Evolutionary conservation across 2,888 invertebrate species (phyloP), one percentile per base, ranked within the genome.

Genomic region (Apamea anceps): DNA sequence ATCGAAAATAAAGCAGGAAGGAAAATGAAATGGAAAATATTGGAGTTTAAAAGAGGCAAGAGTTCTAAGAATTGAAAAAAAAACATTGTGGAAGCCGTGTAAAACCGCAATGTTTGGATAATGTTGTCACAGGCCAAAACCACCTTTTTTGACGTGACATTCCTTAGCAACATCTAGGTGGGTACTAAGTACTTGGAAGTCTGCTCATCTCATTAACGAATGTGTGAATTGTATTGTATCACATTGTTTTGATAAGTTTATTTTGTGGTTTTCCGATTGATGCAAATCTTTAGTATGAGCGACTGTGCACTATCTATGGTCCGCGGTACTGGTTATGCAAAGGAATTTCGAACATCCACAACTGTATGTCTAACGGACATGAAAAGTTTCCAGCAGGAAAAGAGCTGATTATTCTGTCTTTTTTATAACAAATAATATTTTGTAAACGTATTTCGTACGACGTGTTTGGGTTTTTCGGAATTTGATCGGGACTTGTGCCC

Each of bases 211-310:
- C 15, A 25, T 10, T 32, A 3, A 70, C 3, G 25, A 48, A n/a
- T 67, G n/a, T 68, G 51, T 62, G 28, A 32, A 68, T 70, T 71
- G 25, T n/a, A 28, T 48, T 51, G 12, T 45, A 28, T 28, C 12
- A 25, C 10, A 42, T 42, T 13, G 12, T 32, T 72, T 32, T 48
- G 8, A 18, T 51, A 6, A 48, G 10, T 62, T n/a, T 37, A 54
- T 48, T 79, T 62, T n/a, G 21, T 7, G 48, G 48, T 79, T 79
- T 60, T 32, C 21, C 51, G 42, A 68, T 62, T 60, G 76, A 37
- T 62, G 28, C 2, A 7, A 10, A 75, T 45, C 57, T 51, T 28
- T 28, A 72, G 48, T 60, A 60, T 62, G 8, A 12, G 5, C 12
- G 48, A 42, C 25, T 18, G 18, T 18, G 18, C 65, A 25, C 25